Percentiles rank a stretch among this genome's conserved stretches.
These are phyloP conservation scores for Euplagia quadripunctaria DNA, from an alignment of 2,888 invertebrate species.

Conservation along the genomic window DNA sequence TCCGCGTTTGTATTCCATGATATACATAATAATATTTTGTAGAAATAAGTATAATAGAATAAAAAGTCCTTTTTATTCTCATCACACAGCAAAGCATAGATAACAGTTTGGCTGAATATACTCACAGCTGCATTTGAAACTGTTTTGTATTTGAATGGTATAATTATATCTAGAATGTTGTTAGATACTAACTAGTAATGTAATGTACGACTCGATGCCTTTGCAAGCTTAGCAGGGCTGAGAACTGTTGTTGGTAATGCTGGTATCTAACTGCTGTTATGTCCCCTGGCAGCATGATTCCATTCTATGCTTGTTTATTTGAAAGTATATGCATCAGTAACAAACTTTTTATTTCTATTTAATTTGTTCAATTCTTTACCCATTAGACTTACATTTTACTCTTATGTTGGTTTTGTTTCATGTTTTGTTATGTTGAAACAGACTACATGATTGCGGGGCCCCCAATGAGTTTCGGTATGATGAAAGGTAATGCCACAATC, in stretches of 20 bases:
- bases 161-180: slow-evolving; percentile 65
- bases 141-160: slow-evolving; percentile 47
- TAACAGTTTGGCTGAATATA: slow-evolving; percentile 53
- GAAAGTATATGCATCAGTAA: slow-evolving; percentile 71
- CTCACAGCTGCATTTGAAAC: slow-evolving; percentile 53
- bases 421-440: slow-evolving; percentile 90
- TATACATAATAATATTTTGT: slow-evolving; percentile 54
- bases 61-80: slow-evolving; percentile 12
- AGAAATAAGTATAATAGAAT: slow-evolving; percentile 24
- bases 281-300: slow-evolving; percentile 76
- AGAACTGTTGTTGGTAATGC: slow-evolving; percentile 72
- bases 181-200: slow-evolving; percentile 79
- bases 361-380: slow-evolving; percentile 65
- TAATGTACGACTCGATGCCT: slow-evolving; percentile 67
- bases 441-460: slow-evolving; percentile 92
- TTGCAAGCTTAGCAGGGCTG: slow-evolving; percentile 79
- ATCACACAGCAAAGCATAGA: slow-evolving; percentile 47
- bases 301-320: slow-evolving; percentile 76
- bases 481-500: slow-evolving; percentile 91
- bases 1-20: slow-evolving; percentile 89
- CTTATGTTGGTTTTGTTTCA: slow-evolving; percentile 91
- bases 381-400: slow-evolving; percentile 89
- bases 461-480: slow-evolving; percentile 95
- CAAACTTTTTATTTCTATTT: slow-evolving; percentile 67
- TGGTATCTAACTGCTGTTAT: slow-evolving; percentile 76